phyloP scores from a whole-genome alignment of 2,113 vertebrate species.

The Hoplias malabaricus region DNA sequence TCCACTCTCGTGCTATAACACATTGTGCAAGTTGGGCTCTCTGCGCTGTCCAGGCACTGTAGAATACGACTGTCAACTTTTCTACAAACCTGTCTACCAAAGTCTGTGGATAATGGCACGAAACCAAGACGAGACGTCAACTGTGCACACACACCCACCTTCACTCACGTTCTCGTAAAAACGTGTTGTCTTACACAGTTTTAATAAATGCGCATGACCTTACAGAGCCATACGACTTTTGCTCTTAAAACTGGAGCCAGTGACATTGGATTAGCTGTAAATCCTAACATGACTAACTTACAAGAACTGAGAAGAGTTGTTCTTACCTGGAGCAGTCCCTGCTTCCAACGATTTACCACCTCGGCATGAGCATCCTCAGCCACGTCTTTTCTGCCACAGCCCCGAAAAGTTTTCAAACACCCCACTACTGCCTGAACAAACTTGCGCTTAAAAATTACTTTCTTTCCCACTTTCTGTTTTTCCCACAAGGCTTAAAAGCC shows the following conservation, averaged over 20 bases:
- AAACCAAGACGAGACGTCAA: constrained; percentile 50
- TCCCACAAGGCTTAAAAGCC: background rate
- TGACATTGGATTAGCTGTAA: background rate
- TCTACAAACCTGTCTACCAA: background rate
- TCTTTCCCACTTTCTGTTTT: constrained; percentile 54
- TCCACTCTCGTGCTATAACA: background rate
- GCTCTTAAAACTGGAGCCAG: background rate
- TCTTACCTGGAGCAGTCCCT: constrained; percentile 68
- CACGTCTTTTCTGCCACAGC: constrained; percentile 62
- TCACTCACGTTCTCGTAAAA: constrained; percentile 38
- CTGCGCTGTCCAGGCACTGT: too few relatives aligned
- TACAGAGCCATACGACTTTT: background rate
- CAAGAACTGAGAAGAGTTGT: background rate
- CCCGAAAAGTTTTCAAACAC: constrained; percentile 59
- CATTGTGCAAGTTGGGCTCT: background rate
- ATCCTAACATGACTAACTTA: background rate
- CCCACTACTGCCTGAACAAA: constrained; percentile 57
- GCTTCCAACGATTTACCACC: constrained; percentile 66
- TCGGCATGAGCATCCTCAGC: constrained; percentile 74
- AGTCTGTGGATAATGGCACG: constrained; percentile 50
- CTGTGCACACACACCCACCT: constrained; percentile 73
- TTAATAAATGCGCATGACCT: too few relatives aligned
- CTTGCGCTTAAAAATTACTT: constrained; percentile 56
- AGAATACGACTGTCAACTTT: background rate
- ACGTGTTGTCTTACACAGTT: too few relatives aligned